Evolutionary conservation across 2,797 vertebrate genomes (phyloP).

Genomic region (Cygnus olor): DNA sequence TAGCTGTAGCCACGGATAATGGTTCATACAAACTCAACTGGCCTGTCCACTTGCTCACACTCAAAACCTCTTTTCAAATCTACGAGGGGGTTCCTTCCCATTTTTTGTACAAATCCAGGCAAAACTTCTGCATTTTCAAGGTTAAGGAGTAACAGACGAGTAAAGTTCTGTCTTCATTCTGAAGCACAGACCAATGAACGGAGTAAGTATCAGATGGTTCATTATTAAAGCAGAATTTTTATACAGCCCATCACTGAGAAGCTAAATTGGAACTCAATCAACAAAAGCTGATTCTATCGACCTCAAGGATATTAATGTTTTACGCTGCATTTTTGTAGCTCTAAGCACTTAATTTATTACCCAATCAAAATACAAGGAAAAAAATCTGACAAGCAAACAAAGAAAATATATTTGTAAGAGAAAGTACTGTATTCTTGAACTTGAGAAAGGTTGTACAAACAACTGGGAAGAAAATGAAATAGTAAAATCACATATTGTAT

Average conservation of each 20-base stretch:
- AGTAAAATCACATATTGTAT: neutral
- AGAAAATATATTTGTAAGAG: neutral
- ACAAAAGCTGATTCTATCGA: neutral
- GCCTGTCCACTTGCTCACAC: neutral
- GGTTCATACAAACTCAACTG: accelerated
- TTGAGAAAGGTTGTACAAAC: neutral
- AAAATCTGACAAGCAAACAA: neutral
- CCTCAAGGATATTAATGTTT: conserved; percentile 21
- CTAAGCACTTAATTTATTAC: conserved; percentile 25
- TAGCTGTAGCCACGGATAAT: neutral
- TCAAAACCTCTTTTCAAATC: neutral
- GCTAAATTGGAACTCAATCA: neutral
- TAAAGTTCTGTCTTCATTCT: neutral
- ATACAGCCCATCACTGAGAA: neutral
- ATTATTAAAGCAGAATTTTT: conserved; percentile 28
- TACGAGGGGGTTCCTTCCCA: neutral
- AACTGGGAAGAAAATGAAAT: neutral
- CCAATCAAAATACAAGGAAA: neutral
- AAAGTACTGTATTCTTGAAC: neutral
- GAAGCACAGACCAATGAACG: conserved; percentile 10
- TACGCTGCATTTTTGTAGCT: neutral
- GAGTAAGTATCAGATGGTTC: conserved; percentile 44
- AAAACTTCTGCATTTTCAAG: conserved; percentile 10
- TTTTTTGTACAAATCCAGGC: neutral
- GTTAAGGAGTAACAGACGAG: neutral